Evolutionary conservation across 2,113 vertebrate genomes (phyloP).

Genomic region (Dipodomys stephensi): DNA sequence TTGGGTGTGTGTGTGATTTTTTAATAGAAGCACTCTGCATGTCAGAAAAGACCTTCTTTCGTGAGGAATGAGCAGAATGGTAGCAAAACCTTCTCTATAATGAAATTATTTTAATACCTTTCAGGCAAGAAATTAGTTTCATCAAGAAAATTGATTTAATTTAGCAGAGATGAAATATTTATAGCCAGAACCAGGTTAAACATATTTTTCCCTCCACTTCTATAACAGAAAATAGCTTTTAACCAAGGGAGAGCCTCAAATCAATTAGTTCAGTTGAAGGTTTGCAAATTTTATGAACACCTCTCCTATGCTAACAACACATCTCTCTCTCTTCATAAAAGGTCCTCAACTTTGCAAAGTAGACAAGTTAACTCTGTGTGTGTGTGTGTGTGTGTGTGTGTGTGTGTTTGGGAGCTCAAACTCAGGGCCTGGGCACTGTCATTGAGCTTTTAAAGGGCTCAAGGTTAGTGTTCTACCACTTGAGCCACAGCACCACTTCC

Average conservation of each 20-base stretch:
- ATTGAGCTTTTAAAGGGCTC: too few species aligned
- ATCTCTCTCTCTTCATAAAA: constrained; percentile 75
- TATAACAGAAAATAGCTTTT: constrained; percentile 82
- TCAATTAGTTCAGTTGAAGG: constrained; percentile 86
- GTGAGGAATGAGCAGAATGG: constrained; percentile 72
- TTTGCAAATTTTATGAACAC: constrained; percentile 83
- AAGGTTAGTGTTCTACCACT: too few species aligned
- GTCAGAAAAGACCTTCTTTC: constrained; percentile 72
- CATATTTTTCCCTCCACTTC: constrained; percentile 54
- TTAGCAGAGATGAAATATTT: constrained; percentile 77
- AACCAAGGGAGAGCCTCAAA: constrained; percentile 81
- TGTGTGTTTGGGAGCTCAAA: too few species aligned
- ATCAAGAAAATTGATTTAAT: constrained; percentile 79
- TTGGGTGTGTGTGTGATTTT: background rate
- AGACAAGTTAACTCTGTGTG: background rate
- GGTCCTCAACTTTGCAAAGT: constrained; percentile 53
- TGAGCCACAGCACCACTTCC: too few species aligned
- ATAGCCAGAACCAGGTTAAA: constrained; percentile 82
- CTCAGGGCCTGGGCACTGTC: too few species aligned
- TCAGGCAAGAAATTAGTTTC: constrained; percentile 85
- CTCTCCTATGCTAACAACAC: constrained; percentile 55
- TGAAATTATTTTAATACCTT: constrained; percentile 85
- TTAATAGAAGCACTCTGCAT: constrained; percentile 61
- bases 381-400: too few species aligned
- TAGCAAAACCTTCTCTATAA: constrained; percentile 80